Evolutionary conservation across 2,113 vertebrate genomes (phyloP), one percentile per base, ranked within the genome.

Genomic region (Daphoenositta chrysoptera): DNA sequence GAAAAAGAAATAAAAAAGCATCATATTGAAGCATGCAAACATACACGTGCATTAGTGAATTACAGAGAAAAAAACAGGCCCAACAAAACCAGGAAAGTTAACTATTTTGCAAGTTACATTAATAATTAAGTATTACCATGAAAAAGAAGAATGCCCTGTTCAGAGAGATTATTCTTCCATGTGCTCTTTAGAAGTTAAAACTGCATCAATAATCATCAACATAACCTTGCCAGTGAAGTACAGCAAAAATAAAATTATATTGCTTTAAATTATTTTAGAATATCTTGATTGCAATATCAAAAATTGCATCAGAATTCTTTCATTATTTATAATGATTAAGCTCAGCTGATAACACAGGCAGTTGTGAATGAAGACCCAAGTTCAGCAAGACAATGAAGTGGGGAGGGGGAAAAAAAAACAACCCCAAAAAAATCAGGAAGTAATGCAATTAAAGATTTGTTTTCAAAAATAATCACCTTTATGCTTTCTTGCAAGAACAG

Each of bases 401-500:
- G 33, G 47, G 12, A 50, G 23, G 26, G 8, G 28, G 5, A 21
- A 4, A 56, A 79, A 35, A 26, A 31, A n/a, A 37, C 20, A 65
- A 64, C 11, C 73, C 60, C 75, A 19, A 64, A 53, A 33, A 75
- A 65, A 57, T 45, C 45, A 89, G 53, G 66, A 93, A 92, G 35
- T 10, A 97, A 94, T 72, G 87, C 31, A 95, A 89, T 94, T 81
- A 65, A 91, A 84, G 86, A 75, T 95, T 71, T 78, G 72, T 28
- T 90, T 96, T 95, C 87, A 57, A 87, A 95, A 95, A 98, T 98
- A 98, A 97, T 99, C 99, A 99, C 99, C 99, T 99, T 99, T 99
- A 97, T 98, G 99, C 96, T 99, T 99, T 98, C 99, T 99, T 83
- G 98, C 97, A 96, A 99, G 97, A 94, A 99, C 98, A 97, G 99